Evolutionary conservation across 1,140 invertebrate species (phyloP).

Genomic region (Helicoverpa armigera): DNA sequence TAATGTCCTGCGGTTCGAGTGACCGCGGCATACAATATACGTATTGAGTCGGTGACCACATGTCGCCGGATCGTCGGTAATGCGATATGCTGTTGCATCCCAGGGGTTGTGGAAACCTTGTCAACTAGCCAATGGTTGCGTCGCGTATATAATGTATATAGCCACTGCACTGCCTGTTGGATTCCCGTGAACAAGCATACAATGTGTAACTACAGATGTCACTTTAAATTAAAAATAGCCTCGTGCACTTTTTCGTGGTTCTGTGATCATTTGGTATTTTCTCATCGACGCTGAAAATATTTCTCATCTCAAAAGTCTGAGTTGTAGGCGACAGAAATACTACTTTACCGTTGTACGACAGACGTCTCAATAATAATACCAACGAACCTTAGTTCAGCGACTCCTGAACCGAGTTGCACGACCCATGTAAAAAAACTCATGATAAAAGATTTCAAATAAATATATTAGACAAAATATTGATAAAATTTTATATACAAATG

Average conservation of each 20-base stretch:
- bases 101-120: slow-evolving; percentile 22
- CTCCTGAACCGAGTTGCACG: slow-evolving; percentile 1
- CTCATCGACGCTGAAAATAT: too few species aligned
- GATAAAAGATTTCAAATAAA: not conserved
- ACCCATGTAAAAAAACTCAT: not conserved
- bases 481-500: not conserved
- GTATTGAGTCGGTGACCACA: slow-evolving; percentile 24
- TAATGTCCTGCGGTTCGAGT: not conserved
- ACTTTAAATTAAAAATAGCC: too few species aligned
- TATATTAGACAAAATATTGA: slow-evolving; percentile 1
- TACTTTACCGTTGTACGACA: not conserved
- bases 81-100: slow-evolving; percentile 24
- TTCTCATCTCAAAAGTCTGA: too few species aligned
- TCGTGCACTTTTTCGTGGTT: too few species aligned
- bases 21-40: slow-evolving; percentile 12
- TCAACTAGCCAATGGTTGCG: not conserved
- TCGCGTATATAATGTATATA: not conserved
- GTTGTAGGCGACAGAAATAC: not conserved
- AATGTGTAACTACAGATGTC: too few species aligned
- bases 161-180: not conserved
- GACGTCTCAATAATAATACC: not conserved
- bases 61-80: slow-evolving; percentile 14
- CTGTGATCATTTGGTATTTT: too few species aligned
- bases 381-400: slow-evolving; percentile 18
- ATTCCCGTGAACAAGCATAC: too few species aligned